Percentiles rank a stretch among this genome's conserved stretches.
These are phyloP conservation scores for Chionomys nivalis DNA, from an alignment of 2,113 vertebrate species.

Conservation along the genomic window DNA sequence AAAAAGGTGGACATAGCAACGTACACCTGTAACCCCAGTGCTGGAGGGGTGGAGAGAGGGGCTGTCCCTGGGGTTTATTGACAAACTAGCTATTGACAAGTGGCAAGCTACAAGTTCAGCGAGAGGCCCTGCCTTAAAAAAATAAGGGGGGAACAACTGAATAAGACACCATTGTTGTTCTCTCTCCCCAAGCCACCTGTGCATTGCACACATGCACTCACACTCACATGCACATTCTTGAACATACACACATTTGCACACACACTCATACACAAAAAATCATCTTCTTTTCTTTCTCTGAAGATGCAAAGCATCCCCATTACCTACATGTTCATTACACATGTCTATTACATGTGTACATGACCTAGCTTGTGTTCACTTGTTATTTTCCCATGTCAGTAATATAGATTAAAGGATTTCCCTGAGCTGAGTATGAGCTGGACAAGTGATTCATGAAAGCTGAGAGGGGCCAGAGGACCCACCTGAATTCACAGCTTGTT, in stretches of 20 bases:
- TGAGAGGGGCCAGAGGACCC: not conserved
- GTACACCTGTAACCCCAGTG: too few relatives aligned
- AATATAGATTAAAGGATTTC: not conserved
- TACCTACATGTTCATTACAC: too few relatives aligned
- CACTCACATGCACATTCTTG: not conserved
- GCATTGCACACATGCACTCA: not conserved
- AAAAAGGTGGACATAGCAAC: not conserved
- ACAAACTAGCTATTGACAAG: not conserved
- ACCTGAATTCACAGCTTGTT: not conserved
- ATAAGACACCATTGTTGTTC: too few relatives aligned
- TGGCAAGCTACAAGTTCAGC: not conserved
- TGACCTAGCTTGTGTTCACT: too few relatives aligned
- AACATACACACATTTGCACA: not conserved
- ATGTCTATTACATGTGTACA: too few relatives aligned
- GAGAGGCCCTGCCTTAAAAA: not conserved
- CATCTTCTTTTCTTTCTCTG: not conserved
- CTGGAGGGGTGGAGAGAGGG: not conserved
- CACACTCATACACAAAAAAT: not conserved
- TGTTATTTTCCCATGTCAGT: not conserved
- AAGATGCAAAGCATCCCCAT: too few relatives aligned
- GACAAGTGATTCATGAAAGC: not conserved
- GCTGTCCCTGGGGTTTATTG: not conserved
- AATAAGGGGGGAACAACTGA: not conserved
- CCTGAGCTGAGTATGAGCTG: not conserved
- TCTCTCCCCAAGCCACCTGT: not conserved